A percentile compares a stretch with the other conserved stretches of the same genome.
Conservation (phyloP, 2,113 vertebrate species). For the Cygnus buccinator region DNA sequence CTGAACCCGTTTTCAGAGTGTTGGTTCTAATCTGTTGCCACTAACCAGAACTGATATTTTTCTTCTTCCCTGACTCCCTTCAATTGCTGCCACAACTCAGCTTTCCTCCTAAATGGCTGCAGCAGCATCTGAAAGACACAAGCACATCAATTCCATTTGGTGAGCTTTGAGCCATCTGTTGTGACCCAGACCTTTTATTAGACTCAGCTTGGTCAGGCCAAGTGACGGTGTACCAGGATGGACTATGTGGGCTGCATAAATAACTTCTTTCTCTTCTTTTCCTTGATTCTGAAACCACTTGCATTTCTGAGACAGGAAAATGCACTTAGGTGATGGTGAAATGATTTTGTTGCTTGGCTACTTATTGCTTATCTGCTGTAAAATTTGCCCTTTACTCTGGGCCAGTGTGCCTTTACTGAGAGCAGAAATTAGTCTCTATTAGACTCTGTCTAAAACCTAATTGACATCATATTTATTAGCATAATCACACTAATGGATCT, state of each 20-base stretch:
- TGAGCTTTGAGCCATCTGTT: background rate
- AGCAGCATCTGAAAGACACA: background rate
- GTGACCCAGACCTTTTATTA: background rate
- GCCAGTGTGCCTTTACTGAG: constrained; percentile 12
- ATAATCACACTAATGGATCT: constrained; percentile 41
- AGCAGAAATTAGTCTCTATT: constrained; percentile 60
- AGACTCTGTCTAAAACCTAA: constrained; percentile 54
- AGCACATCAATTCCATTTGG: fast-evolving
- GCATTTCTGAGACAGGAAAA: constrained; percentile 29
- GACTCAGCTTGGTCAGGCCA: background rate
- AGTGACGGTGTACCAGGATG: background rate
- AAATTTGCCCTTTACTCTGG: constrained; percentile 36
- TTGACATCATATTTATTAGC: constrained; percentile 50
- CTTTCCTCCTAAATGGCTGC: background rate
- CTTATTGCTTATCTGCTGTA: constrained; percentile 57
- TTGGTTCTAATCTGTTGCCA: background rate
- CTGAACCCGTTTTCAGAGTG: background rate
- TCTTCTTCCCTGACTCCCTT: background rate
- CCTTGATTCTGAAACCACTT: constrained; percentile 32
- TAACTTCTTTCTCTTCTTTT: background rate
- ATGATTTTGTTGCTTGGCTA: constrained; percentile 65
- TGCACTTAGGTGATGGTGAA: constrained; percentile 20
- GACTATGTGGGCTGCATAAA: background rate
- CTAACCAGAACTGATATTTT: background rate
- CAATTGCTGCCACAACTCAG: background rate